Evolutionary conservation across 2,113 vertebrate genomes (phyloP).

Genomic region (Setophaga petechia): DNA sequence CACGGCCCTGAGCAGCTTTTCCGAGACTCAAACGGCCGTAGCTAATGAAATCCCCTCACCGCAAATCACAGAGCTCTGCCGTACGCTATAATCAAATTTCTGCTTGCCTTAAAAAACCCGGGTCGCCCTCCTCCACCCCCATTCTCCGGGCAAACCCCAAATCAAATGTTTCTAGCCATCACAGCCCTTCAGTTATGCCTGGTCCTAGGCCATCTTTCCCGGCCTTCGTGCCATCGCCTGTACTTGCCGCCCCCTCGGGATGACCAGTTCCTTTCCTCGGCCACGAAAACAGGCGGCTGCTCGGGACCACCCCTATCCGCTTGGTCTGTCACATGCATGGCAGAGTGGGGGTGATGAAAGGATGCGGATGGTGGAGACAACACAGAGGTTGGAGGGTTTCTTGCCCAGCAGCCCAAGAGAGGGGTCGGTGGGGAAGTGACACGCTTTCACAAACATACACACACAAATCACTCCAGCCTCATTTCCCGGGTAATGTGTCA

Average conservation of each 20-base stretch:
- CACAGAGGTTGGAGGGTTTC: not conserved
- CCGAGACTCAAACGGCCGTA: not conserved
- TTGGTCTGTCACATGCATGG: not conserved
- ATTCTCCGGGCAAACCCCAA: constrained; percentile 31
- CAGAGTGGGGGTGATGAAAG: not conserved
- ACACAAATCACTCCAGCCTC: not conserved
- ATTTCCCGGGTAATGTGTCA: not conserved
- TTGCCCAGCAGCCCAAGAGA: not conserved
- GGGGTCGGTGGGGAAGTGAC: not conserved
- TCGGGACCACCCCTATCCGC: not conserved
- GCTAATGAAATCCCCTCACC: constrained; percentile 53
- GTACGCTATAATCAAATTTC: constrained; percentile 62
- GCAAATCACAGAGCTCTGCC: constrained; percentile 56
- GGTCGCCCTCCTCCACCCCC: constrained; percentile 37
- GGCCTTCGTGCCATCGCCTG: not conserved
- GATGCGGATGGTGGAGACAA: not conserved
- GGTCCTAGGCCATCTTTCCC: not conserved
- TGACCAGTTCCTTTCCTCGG: not conserved
- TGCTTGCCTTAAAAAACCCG: constrained; percentile 52
- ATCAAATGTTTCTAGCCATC: constrained; percentile 56
- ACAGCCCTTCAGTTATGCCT: not conserved
- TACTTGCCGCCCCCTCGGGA: too few relatives aligned
- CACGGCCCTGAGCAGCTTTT: not conserved
- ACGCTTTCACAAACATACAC: not conserved
- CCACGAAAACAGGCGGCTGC: not conserved